These are phyloP conservation scores for Lytechinus variegatus DNA, from an alignment of 35 echinoderm and acorn worm genomes.

Conservation along the genomic window DNA sequence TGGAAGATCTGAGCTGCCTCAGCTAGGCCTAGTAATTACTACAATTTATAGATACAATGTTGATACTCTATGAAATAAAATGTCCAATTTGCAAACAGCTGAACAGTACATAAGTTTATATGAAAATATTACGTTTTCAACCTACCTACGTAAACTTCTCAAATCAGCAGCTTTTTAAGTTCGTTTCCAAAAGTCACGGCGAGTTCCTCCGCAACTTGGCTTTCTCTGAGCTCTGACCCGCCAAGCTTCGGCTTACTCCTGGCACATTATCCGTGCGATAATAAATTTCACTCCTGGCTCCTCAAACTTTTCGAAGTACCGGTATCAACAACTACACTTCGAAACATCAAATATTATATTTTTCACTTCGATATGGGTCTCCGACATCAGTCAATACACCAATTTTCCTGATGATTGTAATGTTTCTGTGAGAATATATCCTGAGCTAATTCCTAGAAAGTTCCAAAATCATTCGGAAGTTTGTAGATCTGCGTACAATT, in stretches of 20 bases:
- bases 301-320: no score
- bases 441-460: background rate
- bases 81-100: background rate
- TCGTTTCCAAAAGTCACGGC: background rate
- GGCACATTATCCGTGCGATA: background rate
- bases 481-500: background rate
- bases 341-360: background rate
- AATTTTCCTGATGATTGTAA: background rate
- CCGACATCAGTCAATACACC: background rate
- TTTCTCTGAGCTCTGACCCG: background rate
- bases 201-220: background rate
- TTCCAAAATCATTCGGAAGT: slow-evolving; percentile 3
- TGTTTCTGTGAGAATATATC: background rate
- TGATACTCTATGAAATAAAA: no score
- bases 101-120: background rate
- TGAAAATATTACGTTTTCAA: background rate
- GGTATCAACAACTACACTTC: background rate
- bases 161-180: background rate
- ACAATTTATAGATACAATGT: no score
- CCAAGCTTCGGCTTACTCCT: background rate
- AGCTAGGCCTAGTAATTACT: no score
- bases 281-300: no score
- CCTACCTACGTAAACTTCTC: background rate
- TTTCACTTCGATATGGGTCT: background rate
- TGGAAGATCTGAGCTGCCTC: no score